Evolutionary conservation across 2,113 vertebrate species (phyloP).

Genomic region (Hippolais icterina): DNA sequence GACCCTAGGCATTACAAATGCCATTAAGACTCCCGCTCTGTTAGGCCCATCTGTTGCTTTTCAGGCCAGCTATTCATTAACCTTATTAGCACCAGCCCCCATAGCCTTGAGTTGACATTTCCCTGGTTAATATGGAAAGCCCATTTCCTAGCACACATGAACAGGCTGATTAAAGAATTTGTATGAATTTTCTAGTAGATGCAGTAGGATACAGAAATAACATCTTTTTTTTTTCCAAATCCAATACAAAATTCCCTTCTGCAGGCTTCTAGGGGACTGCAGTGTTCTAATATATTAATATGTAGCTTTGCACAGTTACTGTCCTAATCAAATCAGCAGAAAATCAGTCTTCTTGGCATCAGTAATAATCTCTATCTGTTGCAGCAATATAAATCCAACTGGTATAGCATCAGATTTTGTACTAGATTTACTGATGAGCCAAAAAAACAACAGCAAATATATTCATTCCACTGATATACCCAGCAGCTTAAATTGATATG

Average conservation of each 20-base stretch:
- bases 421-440: conserved; percentile 30
- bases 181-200: conserved; percentile 43
- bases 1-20: conserved; percentile 75
- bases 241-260: neutral
- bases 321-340: conserved; percentile 51
- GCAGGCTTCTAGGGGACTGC: neutral
- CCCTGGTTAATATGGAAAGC: conserved; percentile 66
- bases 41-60: conserved; percentile 75
- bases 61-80: conserved; percentile 76
- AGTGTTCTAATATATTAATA: neutral
- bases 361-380: conserved; percentile 48
- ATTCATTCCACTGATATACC: conserved; percentile 15
- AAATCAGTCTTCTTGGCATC: conserved; percentile 36
- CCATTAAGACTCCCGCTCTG: conserved; percentile 63
- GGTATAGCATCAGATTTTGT: conserved; percentile 25
- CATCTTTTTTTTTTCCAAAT: neutral
- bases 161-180: conserved; percentile 64
- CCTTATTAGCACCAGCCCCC: conserved; percentile 74
- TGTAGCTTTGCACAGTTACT: neutral
- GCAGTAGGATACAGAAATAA: neutral
- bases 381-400: conserved; percentile 53
- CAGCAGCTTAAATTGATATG: conserved; percentile 16
- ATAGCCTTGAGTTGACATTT: conserved; percentile 73
- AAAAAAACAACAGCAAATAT: conserved; percentile 24
- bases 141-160: conserved; percentile 53